A percentile compares a stretch with the other conserved stretches of the same genome.
These are phyloP conservation scores for Crotalus viridis DNA, from an alignment of 2,113 vertebrate species.

Conservation along the genomic window DNA sequence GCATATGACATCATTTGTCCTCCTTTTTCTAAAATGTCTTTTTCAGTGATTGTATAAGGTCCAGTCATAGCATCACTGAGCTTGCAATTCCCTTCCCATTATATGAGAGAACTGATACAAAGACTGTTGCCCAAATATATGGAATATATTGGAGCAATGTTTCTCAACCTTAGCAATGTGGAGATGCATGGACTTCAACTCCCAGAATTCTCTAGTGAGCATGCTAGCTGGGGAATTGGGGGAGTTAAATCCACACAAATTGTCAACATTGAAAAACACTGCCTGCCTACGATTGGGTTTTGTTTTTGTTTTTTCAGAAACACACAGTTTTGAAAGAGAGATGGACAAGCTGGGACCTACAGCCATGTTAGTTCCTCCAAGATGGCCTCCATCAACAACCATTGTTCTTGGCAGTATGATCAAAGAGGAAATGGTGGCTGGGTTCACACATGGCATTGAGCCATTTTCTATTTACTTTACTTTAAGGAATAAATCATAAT, in stretches of 20 bases:
- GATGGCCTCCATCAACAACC: neutral
- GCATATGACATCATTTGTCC: neutral
- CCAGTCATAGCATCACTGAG: neutral
- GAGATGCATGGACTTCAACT: neutral
- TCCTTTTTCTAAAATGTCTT: rapidly evolving
- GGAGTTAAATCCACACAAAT: neutral
- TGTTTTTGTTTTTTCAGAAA: neutral
- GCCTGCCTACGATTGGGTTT: neutral
- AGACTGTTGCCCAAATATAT: neutral
- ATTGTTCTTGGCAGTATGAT: neutral
- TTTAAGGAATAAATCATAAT: neutral
- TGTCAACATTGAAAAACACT: neutral
- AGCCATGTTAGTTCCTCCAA: neutral
- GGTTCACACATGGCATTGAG: neutral
- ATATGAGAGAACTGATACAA: neutral
- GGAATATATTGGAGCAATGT: neutral
- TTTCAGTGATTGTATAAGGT: neutral
- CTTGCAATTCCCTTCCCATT: neutral
- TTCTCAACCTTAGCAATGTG: neutral
- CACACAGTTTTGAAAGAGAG: neutral
- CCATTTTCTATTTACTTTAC: neutral
- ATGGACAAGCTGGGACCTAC: neutral
- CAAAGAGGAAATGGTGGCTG: neutral
- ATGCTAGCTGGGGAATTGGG: neutral
- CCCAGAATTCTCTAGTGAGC: neutral